A percentile compares a stretch with the other conserved stretches of the same genome.
phyloP scores from a whole-genome alignment of 2,888 invertebrate genomes.

The Prosopocoilus inquinatus region DNA sequence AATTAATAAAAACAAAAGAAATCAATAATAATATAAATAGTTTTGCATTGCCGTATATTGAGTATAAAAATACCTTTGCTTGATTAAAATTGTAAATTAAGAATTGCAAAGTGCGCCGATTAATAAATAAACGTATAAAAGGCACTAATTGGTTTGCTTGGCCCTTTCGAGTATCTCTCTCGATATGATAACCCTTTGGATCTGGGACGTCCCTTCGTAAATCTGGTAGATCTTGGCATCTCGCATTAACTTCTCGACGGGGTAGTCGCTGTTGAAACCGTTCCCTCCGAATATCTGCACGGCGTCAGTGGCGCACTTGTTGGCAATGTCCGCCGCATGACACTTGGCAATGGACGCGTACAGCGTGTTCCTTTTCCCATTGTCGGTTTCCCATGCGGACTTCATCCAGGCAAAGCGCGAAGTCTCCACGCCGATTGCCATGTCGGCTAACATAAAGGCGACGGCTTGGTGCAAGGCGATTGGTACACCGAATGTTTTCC shows the following conservation, averaged over 20 bases:
- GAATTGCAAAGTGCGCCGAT: no score
- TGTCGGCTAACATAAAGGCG: slow-evolving; percentile 92
- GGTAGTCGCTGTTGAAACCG: slow-evolving; percentile 96
- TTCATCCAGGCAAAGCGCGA: slow-evolving; percentile 82
- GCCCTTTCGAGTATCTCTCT: slow-evolving; percentile 58
- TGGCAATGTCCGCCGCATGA: slow-evolving; percentile 90
- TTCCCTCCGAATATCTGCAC: slow-evolving; percentile 95
- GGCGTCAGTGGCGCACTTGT: slow-evolving; percentile 91
- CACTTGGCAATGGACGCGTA: slow-evolving; percentile 95
- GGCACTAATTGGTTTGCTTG: neutral
- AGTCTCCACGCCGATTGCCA: slow-evolving; percentile 87
- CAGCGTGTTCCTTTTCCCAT: slow-evolving; percentile 76
- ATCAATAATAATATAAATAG: no score
- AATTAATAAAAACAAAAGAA: no score
- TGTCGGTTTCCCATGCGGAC: slow-evolving; percentile 89
- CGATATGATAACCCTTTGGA: slow-evolving; percentile 92
- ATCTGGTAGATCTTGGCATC: slow-evolving; percentile 99
- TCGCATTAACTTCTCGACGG: slow-evolving; percentile 97
- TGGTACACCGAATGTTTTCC: slow-evolving; percentile 89
- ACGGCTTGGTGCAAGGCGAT: slow-evolving; percentile 86
- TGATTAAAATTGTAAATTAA: no score
- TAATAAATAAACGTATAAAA: no score
- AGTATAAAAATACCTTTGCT: no score
- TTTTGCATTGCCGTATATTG: no score
- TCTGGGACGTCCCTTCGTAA: slow-evolving; percentile 97